phyloP scores from a whole-genome alignment of 2,888 invertebrate species.

The Creontiades dilutus region DNA sequence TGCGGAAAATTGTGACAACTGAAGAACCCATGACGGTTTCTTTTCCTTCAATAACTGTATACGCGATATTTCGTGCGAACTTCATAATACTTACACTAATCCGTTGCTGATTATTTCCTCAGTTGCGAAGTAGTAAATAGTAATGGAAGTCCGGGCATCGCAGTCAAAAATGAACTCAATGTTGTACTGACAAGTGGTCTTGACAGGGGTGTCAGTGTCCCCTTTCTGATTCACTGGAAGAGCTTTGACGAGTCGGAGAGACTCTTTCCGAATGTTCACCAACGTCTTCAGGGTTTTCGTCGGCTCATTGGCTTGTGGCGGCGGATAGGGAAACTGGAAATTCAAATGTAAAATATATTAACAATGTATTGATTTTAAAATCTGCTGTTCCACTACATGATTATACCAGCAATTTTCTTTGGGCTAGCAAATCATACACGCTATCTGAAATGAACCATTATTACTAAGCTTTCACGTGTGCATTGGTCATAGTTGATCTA shows the following conservation, averaged over 20 bases:
- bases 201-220: slow-evolving; percentile 74
- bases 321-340: slow-evolving; percentile 95
- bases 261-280: slow-evolving; percentile 98
- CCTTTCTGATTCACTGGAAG: slow-evolving; percentile 81
- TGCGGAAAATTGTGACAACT: too few relatives aligned
- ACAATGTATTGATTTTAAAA: too few relatives aligned
- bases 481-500: too few relatives aligned
- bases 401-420: too few relatives aligned
- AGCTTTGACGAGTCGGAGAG: slow-evolving; percentile 91
- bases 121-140: slow-evolving; percentile 95
- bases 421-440: too few relatives aligned
- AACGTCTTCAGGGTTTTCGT: slow-evolving; percentile 97
- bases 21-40: too few relatives aligned
- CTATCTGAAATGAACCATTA: too few relatives aligned
- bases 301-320: slow-evolving; percentile 96
- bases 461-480: too few relatives aligned
- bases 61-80: too few relatives aligned
- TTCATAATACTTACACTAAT: slow-evolving; percentile 84
- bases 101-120: slow-evolving; percentile 94
- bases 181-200: slow-evolving; percentile 83
- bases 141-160: slow-evolving; percentile 95
- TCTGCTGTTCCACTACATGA: too few relatives aligned
- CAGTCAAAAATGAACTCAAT: slow-evolving; percentile 98
- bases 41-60: too few relatives aligned
- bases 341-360: too few relatives aligned